Conservation (phyloP, 2,797 vertebrate species). For the Vireo griseus region DNA sequence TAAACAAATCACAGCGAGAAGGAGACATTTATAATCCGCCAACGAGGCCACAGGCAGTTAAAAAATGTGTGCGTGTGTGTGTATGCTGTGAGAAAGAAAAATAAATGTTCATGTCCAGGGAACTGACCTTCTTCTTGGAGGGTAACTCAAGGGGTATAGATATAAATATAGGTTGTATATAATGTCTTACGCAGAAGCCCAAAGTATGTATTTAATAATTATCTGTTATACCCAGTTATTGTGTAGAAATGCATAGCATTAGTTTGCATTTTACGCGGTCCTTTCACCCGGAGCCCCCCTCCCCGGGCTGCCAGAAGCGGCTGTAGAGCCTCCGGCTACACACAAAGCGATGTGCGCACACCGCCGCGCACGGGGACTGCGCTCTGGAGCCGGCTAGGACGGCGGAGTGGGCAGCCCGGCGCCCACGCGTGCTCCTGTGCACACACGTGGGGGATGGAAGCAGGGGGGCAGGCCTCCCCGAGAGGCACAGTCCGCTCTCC, state of each 20-base stretch:
- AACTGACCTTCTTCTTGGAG: slow-evolving; percentile 85
- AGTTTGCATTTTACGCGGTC: neutral
- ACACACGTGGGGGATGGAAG: neutral
- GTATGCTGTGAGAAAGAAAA: slow-evolving; percentile 68
- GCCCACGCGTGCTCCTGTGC: neutral
- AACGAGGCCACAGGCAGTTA: slow-evolving; percentile 90
- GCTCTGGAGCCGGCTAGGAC: neutral
- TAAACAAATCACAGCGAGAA: slow-evolving; percentile 95
- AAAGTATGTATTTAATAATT: slow-evolving; percentile 43
- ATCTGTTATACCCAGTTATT: neutral
- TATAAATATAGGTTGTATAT: slow-evolving; percentile 48
- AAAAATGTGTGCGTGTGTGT: slow-evolving; percentile 66
- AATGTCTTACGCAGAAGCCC: neutral
- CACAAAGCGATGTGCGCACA: neutral
- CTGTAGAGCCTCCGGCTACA: fast-evolving
- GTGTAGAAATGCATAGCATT: slow-evolving; percentile 3
- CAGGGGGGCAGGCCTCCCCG: neutral
- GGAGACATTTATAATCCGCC: slow-evolving; percentile 93
- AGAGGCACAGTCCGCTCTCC: neutral
- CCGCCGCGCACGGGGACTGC: neutral
- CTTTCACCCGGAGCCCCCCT: neutral
- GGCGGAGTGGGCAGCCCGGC: neutral
- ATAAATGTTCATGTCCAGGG: slow-evolving; percentile 79
- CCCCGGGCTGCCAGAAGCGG: neutral
- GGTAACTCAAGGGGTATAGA: slow-evolving; percentile 61